A percentile compares a stretch with the other conserved stretches of the same genome.
phyloP scores from a whole-genome alignment of 2,797 vertebrate species.

The Gobionotothen gibberifrons region DNA sequence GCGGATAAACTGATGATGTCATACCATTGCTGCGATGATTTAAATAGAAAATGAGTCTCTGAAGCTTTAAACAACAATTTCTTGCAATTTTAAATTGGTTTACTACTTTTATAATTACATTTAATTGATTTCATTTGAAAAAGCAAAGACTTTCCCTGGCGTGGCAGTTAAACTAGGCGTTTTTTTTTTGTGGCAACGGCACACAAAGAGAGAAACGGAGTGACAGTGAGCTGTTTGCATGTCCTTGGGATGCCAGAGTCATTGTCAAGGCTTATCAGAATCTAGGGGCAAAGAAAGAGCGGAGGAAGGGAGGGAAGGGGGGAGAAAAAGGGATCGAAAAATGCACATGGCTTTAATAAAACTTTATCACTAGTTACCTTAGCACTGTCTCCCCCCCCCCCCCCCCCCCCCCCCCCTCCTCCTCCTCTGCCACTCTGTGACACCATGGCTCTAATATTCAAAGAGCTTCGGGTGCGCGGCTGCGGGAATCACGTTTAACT shows the following conservation, averaged over 20 bases:
- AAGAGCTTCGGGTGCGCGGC: slow-evolving; percentile 73
- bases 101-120: slow-evolving; percentile 13
- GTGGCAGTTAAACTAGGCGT: slow-evolving; percentile 12
- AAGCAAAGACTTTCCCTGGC: slow-evolving; percentile 3
- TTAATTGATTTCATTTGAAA: slow-evolving; percentile 9
- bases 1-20: slow-evolving; percentile 34
- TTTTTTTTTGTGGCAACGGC: slow-evolving; percentile 51
- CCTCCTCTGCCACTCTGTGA: slow-evolving; percentile 45
- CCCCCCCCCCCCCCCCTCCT: slow-evolving; percentile 12
- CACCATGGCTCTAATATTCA: slow-evolving; percentile 79
- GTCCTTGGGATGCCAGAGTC: slow-evolving; percentile 80
- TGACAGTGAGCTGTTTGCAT: slow-evolving; percentile 74
- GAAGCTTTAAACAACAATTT: not conserved
- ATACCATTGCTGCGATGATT: slow-evolving; percentile 17
- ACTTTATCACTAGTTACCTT: slow-evolving; percentile 81
- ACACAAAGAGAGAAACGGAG: slow-evolving; percentile 60
- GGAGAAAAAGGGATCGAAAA: slow-evolving; percentile 36
- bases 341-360: slow-evolving; percentile 79
- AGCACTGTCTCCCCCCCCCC: slow-evolving; percentile 38
- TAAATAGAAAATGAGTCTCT: slow-evolving; percentile 11
- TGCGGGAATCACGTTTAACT: slow-evolving; percentile 84
- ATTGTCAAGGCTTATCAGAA: slow-evolving; percentile 82
- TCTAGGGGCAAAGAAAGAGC: slow-evolving; percentile 67
- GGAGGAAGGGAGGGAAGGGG: slow-evolving; percentile 17
- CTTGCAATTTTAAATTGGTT: not conserved